Conservation (phyloP, 2,888 invertebrate genomes). For the Orchesella flavescens region DNA sequence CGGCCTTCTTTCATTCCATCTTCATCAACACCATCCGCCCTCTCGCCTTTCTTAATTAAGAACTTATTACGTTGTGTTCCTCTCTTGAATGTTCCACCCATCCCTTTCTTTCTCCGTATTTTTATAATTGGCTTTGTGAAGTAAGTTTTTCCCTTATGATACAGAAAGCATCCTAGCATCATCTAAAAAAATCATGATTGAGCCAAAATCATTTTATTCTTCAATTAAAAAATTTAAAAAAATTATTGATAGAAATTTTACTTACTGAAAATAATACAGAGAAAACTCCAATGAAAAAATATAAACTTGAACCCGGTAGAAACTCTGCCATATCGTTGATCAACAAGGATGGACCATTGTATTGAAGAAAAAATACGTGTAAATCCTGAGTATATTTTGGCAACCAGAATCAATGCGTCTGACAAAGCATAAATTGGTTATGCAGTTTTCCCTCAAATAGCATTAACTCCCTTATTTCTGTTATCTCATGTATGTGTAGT, state of each 20-base stretch:
- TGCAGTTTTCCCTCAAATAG: too few relatives aligned
- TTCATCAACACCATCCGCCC: conserved; percentile 45
- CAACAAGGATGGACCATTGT: too few relatives aligned
- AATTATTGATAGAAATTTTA: background rate
- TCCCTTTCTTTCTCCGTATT: background rate
- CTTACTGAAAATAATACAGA: conserved; percentile 42
- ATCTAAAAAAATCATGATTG: conserved; percentile 31
- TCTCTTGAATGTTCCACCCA: conserved; percentile 7
- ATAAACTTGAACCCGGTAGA: conserved; percentile 40
- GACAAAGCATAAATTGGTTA: too few relatives aligned
- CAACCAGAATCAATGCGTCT: background rate
- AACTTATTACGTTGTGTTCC: conserved; percentile 33
- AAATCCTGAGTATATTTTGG: too few relatives aligned
- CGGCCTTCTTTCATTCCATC: conserved; percentile 9
- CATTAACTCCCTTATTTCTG: too few relatives aligned
- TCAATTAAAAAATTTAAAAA: conserved; percentile 8
- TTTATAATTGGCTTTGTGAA: conserved; percentile 3
- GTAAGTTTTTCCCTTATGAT: conserved; percentile 24
- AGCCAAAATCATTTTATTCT: conserved; percentile 3
- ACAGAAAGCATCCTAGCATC: conserved; percentile 38
- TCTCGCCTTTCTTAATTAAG: conserved; percentile 39
- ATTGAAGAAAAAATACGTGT: too few relatives aligned
- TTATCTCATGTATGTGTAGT: too few relatives aligned
- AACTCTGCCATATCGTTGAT: conserved; percentile 35
- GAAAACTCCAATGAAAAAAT: conserved; percentile 43